Evolutionary conservation across 2,888 invertebrate genomes (phyloP), one percentile per base, ranked within the genome.

Genomic region (Ectropis crepuscularia): DNA sequence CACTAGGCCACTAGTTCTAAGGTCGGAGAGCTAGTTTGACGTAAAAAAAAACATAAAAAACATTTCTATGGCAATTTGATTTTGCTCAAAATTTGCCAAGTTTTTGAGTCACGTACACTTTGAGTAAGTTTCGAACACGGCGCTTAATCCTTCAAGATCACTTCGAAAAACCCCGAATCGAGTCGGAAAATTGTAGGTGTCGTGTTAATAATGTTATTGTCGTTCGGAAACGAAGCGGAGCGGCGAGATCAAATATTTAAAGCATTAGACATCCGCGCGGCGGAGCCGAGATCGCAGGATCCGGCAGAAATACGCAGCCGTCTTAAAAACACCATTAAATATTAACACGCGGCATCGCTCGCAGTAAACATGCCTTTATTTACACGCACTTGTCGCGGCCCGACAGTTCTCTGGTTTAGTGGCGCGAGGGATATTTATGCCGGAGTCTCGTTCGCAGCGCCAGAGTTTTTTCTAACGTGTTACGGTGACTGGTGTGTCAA

Each of bases 311-410:
- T 51, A 51, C 51, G 61, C 55, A 39, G 41, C 54, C 41, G 54
- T 57, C 72, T 71, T 72, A 71, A 75, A 75, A 74, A 76, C 68
- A 50, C 55, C 61, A 68, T 76, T 71, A 76, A 76, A 76, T 76
- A 76, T 75, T 77, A 73, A 76, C 61, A 70, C 63, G 64, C 60
- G 65, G 64, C 58, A 43, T 50, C 43, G 49, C 54, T 55, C 39
- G 50, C 43, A 55, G 55, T 60, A 48, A 63, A 69, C 60, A 65
- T 57, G 48, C 41, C 38, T 38, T 63, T 61, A 59, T 63, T 67
- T 65, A 57, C 37, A 45, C 38, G 46, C 48, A 46, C 39, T 45
- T 37, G 53, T 48, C 43, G n/a, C 12, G 8, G 36, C 9, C n/a
- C 37, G 50, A 57, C 53, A 53, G 57, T 57, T 6, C 50, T 10